Conservation (phyloP, 2,113 vertebrate species). For the Zosterops lateralis region DNA sequence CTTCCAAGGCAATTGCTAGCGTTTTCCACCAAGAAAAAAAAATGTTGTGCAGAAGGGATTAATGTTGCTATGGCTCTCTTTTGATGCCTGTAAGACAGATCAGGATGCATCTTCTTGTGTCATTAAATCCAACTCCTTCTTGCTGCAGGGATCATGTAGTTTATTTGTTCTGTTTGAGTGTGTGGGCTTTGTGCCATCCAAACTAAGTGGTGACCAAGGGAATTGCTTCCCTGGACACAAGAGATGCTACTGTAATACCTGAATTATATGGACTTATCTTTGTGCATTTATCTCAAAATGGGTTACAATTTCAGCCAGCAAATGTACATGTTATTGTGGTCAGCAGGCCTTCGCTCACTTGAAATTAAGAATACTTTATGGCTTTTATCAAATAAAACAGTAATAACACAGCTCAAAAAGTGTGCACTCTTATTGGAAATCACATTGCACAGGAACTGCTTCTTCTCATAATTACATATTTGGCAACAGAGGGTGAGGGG, state of each 20-base stretch:
- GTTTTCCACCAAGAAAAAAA: background rate
- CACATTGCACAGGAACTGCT: slow-evolving; percentile 37
- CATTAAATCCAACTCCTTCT: background rate
- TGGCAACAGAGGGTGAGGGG: slow-evolving; percentile 60
- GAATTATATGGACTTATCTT: background rate
- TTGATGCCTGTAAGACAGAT: background rate
- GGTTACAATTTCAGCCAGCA: background rate
- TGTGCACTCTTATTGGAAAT: background rate
- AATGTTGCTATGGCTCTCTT: background rate
- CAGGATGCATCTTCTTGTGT: background rate
- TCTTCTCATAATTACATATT: slow-evolving; percentile 53
- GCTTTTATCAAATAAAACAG: background rate
- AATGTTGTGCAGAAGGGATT: background rate
- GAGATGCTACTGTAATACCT: background rate
- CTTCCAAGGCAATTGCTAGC: background rate
- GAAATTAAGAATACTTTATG: background rate
- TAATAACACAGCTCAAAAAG: background rate
- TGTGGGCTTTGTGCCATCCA: background rate
- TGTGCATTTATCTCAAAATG: background rate
- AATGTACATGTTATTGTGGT: background rate
- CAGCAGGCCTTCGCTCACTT: background rate
- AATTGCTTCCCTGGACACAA: background rate
- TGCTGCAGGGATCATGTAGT: background rate
- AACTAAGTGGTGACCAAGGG: background rate
- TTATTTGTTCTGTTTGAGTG: background rate